phyloP scores from a whole-genome alignment of 2,113 vertebrate genomes.

The Menidia beryllina region DNA sequence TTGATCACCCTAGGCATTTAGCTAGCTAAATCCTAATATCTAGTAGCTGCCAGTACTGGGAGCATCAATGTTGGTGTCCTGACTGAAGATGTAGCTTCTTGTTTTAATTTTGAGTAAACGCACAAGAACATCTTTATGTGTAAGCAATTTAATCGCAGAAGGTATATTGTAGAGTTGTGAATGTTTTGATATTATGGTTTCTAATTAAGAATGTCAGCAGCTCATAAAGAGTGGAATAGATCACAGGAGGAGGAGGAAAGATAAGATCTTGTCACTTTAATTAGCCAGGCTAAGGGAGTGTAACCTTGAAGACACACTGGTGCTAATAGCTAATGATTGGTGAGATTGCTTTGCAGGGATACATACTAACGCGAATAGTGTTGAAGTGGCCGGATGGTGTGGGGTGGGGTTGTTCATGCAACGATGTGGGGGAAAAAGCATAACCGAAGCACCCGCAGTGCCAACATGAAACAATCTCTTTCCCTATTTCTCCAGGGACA shows the following conservation, averaged over 20 bases:
- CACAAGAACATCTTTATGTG: background rate
- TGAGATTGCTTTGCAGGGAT: slow-evolving; percentile 29
- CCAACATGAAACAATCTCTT: slow-evolving; percentile 66
- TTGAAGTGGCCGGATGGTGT: background rate
- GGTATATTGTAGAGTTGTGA: background rate
- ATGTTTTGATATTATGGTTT: background rate
- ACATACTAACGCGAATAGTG: background rate
- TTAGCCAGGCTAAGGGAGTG: slow-evolving; percentile 43
- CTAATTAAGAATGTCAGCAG: background rate
- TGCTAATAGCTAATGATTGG: slow-evolving; percentile 43
- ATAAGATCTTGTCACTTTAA: slow-evolving; percentile 49
- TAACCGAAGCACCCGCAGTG: slow-evolving; percentile 43
- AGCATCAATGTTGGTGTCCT: slow-evolving; percentile 64
- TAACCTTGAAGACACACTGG: slow-evolving; percentile 55
- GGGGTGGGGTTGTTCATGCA: slow-evolving; percentile 12
- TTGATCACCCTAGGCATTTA: slow-evolving; percentile 38
- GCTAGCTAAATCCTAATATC: slow-evolving; percentile 33
- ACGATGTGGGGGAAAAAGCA: slow-evolving; percentile 47
- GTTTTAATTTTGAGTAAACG: slow-evolving; percentile 4
- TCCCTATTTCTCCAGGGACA: slow-evolving; percentile 64
- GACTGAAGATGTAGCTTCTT: too few relatives aligned
- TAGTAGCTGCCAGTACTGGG: slow-evolving; percentile 42
- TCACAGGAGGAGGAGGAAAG: slow-evolving; percentile 28
- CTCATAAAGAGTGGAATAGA: slow-evolving; percentile 6
- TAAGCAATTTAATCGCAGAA: slow-evolving; percentile 2